phyloP scores from a whole-genome alignment of 2,888 invertebrate genomes.

The Hydropsyche betteni region DNA sequence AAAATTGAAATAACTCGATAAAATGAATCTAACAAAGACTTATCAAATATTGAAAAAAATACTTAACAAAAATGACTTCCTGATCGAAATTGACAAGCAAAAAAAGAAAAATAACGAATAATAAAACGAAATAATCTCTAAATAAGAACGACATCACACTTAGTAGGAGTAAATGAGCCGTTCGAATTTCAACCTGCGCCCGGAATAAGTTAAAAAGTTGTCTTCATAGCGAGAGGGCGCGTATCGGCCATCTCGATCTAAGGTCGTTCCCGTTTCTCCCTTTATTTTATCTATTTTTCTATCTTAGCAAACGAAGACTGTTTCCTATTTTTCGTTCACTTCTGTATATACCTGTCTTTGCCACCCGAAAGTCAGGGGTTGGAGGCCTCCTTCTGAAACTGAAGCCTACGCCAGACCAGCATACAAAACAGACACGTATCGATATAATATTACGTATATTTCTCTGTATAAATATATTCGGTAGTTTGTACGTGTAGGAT shows the following conservation, averaged over 20 bases:
- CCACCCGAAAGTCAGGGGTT: not conserved
- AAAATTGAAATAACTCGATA: too few relatives aligned
- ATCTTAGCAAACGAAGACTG: slow-evolving; percentile 44
- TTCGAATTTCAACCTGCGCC: slow-evolving; percentile 50
- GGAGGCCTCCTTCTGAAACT: slow-evolving; percentile 15
- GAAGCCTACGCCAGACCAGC: slow-evolving; percentile 21
- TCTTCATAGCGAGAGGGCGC: slow-evolving; percentile 43
- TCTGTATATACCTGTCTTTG: slow-evolving; percentile 26
- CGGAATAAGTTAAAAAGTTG: slow-evolving; percentile 48
- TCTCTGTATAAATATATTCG: too few relatives aligned
- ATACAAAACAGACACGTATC: slow-evolving; percentile 26
- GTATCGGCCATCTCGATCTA: slow-evolving; percentile 48
- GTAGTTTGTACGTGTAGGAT: too few relatives aligned
- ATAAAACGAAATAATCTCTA: slow-evolving; percentile 5
- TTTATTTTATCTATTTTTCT: slow-evolving; percentile 48
- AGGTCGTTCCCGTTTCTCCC: slow-evolving; percentile 44
- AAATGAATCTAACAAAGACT: too few relatives aligned
- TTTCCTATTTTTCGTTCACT: slow-evolving; percentile 39
- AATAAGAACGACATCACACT: slow-evolving; percentile 43
- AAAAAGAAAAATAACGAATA: too few relatives aligned
- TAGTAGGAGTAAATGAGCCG: slow-evolving; percentile 48
- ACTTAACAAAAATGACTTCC: too few relatives aligned
- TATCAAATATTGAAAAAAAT: too few relatives aligned
- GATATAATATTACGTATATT: slow-evolving; percentile 1
- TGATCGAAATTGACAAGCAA: too few relatives aligned